Evolutionary conservation across 37 sponge, comb jelly and placozoan genomes (phyloP).

Genomic region (Halisarca cf. caerulea): DNA sequence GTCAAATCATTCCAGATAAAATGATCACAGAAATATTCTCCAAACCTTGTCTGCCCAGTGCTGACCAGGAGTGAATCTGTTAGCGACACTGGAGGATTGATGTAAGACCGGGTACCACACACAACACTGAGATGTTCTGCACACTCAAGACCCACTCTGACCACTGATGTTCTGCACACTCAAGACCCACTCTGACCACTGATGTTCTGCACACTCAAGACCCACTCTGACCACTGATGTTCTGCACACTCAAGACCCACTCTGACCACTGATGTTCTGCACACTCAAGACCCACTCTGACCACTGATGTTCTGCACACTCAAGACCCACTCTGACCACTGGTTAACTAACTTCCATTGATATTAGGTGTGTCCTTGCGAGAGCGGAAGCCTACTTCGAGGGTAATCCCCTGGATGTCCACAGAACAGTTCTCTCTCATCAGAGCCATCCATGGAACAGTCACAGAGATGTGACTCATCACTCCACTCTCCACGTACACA

Average conservation of each 20-base stretch:
- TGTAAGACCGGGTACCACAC: no score
- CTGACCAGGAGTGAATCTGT: conserved; percentile 80
- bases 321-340: no score
- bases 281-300: no score
- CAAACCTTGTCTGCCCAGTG: conserved; percentile 60
- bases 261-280: no score
- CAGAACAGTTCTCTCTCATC: conserved; percentile 76
- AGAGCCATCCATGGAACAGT: conserved; percentile 87
- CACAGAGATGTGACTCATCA: conserved; percentile 71
- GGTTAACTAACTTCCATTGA: background rate
- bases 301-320: no score
- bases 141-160: no score
- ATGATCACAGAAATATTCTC: background rate
- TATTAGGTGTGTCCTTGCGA: background rate
- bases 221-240: no score
- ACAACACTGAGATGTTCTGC: no score
- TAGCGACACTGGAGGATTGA: conserved; percentile 61
- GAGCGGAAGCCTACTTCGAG: conserved; percentile 29
- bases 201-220: no score
- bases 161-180: no score
- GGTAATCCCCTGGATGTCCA: conserved; percentile 81
- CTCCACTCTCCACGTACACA: conserved; percentile 70
- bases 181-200: no score
- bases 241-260: no score
- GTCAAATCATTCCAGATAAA: background rate